Percentiles rank a stretch among this genome's conserved stretches.
phyloP scores from a whole-genome alignment of 2,113 vertebrate species.

The Sebastes schlegelii region DNA sequence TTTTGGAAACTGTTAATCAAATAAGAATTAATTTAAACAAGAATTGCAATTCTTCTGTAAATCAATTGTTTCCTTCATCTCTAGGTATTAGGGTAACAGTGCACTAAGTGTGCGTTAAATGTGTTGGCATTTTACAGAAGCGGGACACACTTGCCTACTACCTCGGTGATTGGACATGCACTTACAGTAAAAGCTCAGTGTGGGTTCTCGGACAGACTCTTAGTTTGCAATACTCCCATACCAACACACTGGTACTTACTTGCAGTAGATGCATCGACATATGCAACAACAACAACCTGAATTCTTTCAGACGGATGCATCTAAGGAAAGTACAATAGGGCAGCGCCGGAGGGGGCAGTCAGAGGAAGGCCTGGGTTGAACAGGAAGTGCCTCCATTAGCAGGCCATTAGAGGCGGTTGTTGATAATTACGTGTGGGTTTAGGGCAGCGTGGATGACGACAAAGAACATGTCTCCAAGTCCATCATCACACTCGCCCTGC shows the following conservation, averaged over 20 bases:
- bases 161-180: background rate
- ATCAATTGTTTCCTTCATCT: no score
- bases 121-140: background rate
- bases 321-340: background rate
- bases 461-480: background rate
- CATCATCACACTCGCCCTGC: background rate
- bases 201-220: background rate
- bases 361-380: background rate
- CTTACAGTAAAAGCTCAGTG: background rate
- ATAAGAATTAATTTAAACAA: no score
- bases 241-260: background rate
- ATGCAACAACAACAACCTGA: background rate
- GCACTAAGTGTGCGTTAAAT: background rate
- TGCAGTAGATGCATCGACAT: background rate
- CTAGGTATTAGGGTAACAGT: background rate
- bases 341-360: background rate
- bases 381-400: constrained; percentile 41
- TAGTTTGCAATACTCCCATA: background rate
- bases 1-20: no score
- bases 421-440: background rate
- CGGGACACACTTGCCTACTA: background rate
- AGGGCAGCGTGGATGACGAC: background rate
- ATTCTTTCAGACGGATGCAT: background rate
- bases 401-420: background rate
- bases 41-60: no score